Evolutionary conservation across 2,113 vertebrate genomes (phyloP).

Genomic region (Ictalurus furcatus): DNA sequence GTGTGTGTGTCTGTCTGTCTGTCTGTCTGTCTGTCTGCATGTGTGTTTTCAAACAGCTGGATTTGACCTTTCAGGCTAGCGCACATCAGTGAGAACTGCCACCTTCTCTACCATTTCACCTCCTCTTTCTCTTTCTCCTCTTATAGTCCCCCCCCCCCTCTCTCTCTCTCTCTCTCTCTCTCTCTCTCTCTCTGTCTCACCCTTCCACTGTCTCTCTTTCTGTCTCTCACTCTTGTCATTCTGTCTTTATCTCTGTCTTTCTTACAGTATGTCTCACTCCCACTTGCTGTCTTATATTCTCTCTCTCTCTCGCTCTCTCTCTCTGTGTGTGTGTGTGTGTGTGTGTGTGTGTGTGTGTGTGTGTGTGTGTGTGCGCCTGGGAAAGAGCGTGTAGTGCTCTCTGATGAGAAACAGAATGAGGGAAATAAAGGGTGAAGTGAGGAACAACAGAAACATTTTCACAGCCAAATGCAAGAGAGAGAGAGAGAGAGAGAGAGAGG

Average conservation of each 20-base stretch:
- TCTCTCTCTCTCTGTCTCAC: background rate
- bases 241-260: too few relatives aligned
- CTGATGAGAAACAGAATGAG: conserved; percentile 42
- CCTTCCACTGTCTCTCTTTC: background rate
- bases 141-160: background rate
- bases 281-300: too few relatives aligned
- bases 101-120: background rate
- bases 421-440: conserved; percentile 1
- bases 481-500: background rate
- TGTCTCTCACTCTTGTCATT: background rate
- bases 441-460: conserved; percentile 41
- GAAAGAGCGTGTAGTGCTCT: background rate
- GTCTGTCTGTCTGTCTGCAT: conserved; percentile 16
- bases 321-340: conserved; percentile 15
- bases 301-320: too few relatives aligned
- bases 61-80: conserved; percentile 34
- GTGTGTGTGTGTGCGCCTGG: background rate
- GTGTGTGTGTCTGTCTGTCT: conserved; percentile 23
- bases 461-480: conserved; percentile 30
- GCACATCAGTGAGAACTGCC: conserved; percentile 42
- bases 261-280: too few relatives aligned
- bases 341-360: background rate
- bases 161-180: background rate
- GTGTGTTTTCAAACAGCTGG: background rate
- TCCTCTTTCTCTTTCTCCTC: background rate